A percentile compares a stretch with the other conserved stretches of the same genome.
Conservation (phyloP, 1,140 invertebrate species). For the Pomacea maculata region DNA sequence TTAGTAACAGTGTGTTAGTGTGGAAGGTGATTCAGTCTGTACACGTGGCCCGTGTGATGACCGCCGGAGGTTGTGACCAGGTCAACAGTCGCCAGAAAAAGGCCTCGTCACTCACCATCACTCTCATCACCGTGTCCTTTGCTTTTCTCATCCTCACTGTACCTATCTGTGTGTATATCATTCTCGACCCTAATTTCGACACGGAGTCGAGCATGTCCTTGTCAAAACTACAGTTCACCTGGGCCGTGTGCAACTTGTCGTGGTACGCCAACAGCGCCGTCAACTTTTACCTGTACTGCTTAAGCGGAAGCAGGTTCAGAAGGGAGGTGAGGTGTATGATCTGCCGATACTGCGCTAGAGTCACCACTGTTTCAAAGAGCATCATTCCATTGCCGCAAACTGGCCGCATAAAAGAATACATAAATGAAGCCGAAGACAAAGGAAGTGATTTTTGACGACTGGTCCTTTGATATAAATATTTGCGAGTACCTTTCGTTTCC, state of each 20-base stretch:
- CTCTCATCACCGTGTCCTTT: background rate
- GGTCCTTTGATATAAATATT: too few species aligned
- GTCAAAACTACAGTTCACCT: background rate
- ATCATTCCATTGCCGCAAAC: too few species aligned
- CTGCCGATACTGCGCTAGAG: background rate
- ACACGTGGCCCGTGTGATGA: background rate
- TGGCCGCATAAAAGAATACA: too few species aligned
- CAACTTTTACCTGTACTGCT: too few species aligned
- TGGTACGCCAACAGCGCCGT: background rate
- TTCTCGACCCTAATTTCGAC: background rate
- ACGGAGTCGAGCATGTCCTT: background rate
- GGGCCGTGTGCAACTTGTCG: background rate
- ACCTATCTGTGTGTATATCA: background rate
- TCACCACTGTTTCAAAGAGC: too few species aligned
- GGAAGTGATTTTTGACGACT: too few species aligned
- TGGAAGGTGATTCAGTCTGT: slow-evolving; percentile 23
- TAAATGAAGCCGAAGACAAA: too few species aligned
- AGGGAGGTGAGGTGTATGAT: background rate
- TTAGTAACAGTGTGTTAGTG: slow-evolving; percentile 21
- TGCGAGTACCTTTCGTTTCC: too few species aligned
- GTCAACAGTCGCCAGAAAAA: background rate
- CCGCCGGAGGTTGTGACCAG: background rate
- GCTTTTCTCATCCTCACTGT: background rate
- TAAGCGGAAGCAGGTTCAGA: background rate
- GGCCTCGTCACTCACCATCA: background rate